These are phyloP conservation scores for Orchesella cincta DNA, from an alignment of 1,140 invertebrate genomes.

Conservation along the genomic window DNA sequence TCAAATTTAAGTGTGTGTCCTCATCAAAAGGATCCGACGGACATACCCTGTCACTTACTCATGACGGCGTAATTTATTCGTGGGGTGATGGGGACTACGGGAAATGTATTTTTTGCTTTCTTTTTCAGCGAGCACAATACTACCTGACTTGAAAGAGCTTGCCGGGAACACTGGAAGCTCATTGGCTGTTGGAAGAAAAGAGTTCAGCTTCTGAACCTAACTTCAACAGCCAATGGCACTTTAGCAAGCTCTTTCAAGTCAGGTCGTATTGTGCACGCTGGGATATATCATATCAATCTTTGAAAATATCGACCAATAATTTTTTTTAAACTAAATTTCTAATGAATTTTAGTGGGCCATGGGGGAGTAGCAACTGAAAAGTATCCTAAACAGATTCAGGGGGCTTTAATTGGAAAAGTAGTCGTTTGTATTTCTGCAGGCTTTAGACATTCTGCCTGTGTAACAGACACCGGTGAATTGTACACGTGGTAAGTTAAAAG, in stretches of 20 bases:
- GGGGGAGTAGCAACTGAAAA: constrained; percentile 64
- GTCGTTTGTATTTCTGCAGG: constrained; percentile 65
- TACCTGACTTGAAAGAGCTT: not conserved
- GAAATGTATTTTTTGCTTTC: not conserved
- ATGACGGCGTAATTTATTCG: constrained; percentile 64
- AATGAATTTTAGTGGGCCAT: constrained; percentile 59
- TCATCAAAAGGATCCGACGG: constrained; percentile 66
- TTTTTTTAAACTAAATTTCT: too few species aligned
- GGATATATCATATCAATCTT: too few species aligned
- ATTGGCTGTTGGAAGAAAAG: too few species aligned
- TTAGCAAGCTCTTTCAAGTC: too few species aligned
- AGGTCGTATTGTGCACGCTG: too few species aligned
- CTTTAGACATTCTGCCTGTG: constrained; percentile 65
- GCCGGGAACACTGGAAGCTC: too few species aligned
- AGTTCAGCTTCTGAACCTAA: too few species aligned
- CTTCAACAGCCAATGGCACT: too few species aligned
- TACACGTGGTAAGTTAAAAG: constrained; percentile 65
- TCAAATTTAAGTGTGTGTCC: constrained; percentile 58
- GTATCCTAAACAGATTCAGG: constrained; percentile 60
- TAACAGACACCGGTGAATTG: constrained; percentile 62
- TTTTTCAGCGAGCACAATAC: not conserved
- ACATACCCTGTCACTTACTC: constrained; percentile 64
- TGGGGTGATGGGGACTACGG: constrained; percentile 64
- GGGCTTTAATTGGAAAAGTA: constrained; percentile 58
- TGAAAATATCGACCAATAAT: too few species aligned